Evolutionary conservation across 2,113 vertebrate species (phyloP), one percentile per base, ranked within the genome.

Genomic region (Dinomys branickii): DNA sequence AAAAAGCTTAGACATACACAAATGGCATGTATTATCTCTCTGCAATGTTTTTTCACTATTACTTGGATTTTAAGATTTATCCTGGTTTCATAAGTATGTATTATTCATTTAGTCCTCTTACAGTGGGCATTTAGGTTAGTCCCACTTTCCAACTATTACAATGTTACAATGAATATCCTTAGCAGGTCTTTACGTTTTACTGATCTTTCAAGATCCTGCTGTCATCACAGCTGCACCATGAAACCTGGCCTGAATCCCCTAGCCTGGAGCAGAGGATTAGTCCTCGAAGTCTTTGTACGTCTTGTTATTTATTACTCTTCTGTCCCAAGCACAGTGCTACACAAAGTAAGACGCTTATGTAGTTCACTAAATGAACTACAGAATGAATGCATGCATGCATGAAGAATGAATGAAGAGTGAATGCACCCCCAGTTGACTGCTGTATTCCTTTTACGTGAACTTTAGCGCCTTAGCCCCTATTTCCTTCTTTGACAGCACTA

Each of bases 401-500:
- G 75, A n/a, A 24, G 61, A 69, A 50, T 33, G 90, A 80, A 24
- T 58, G 75, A 47, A 47, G 56, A 35, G 67, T 8, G 85, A 73
- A 73, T 81, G 75, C 56, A 54, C 81, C 28, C 50, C 52, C 73
- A 22, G 22, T 11, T 35, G 38, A 73, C 2, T 69, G 80, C 52
- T 80, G 50, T 61, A 71, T 58, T 71, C 82, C 10, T 78, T 56
- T 52, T 67, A 24, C n/a, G 16, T 10, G 89, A 41, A 61, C 77
- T 88, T 75, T 28, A 92, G 93, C 52, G 67, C 90, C 85, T 77
- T 4, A 1, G 90, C 78, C 71, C 58, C 20, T 77, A 58, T 69
- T 59, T 50, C 33, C 81, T 88, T 73, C 65, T 38, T 41, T 94
- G 96, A 96, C 96, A 96, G 94, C 78, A 3, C 47, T 11, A 44